Evolutionary conservation across 2,113 vertebrate genomes (phyloP), one percentile per base, ranked within the genome.

Genomic region (Heterotis niloticus): DNA sequence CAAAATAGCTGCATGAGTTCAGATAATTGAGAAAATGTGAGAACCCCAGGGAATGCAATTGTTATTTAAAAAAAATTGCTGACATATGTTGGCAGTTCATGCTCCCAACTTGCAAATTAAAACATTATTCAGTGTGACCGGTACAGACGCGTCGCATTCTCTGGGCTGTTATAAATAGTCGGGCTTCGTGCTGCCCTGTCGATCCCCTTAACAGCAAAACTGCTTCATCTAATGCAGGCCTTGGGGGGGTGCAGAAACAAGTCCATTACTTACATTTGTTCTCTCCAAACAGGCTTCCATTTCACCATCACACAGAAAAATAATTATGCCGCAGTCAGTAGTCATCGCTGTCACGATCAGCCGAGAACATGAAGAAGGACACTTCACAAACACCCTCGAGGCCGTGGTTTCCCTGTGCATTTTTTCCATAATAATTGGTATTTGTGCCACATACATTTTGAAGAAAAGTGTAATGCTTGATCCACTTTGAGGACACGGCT

Each of bases 91-190:
- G 18, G 24, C 23, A 28, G 52, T 28, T 67, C 10, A 56, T 57
- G 51, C 11, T 29, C 34, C 17, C 1, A 72, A 52, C 34, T 52
- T 72, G 76, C 28, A 67, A 65, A 56, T 28, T 67, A 10, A 67
- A 77, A 57, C 16, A 80, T 82, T 81, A 84, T 84, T 80, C 79
- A 81, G 72, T 81, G 80, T 78, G 81, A 83, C 82, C 81, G 82
- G 73, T 56, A 81, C 76, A 79, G 76, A 76, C 77, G 64, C 77
- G 79, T 79, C 82, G 64, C 77, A 81, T 68, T 77, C 84, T 77
- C 76, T 64, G 79, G 74, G 64, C 67, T 72, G 79, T 78, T 84
- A 87, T 82, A 87, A 86, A 87, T 85, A 78, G 82, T 76, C 69
- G 81, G 81, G 56, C 51, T 79, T 72, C 66, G 75, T 77, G 78